Conservation (phyloP, 2,888 invertebrate species). For the Caenorhabditis doughertyi region DNA sequence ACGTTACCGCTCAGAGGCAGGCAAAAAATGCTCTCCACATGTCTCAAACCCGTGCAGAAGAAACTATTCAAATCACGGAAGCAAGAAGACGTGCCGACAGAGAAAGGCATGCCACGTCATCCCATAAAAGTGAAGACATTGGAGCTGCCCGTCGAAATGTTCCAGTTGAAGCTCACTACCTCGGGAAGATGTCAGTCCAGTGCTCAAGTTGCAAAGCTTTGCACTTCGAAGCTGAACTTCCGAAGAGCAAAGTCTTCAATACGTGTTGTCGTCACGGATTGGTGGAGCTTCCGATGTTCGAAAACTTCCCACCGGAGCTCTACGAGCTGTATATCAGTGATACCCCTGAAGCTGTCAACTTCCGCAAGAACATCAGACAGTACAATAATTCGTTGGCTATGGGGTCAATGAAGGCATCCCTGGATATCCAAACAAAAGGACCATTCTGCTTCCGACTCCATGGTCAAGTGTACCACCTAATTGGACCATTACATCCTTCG, state of each 20-base stretch:
- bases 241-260: background rate
- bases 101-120: background rate
- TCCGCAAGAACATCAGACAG: constrained; percentile 12
- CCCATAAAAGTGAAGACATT: background rate
- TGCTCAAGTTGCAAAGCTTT: constrained; percentile 71
- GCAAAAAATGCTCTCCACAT: background rate
- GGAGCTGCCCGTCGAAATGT: background rate
- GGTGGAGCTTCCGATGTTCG: background rate
- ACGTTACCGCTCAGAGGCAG: background rate
- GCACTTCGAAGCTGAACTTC: constrained; percentile 74
- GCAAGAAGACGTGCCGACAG: background rate
- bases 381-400: constrained; percentile 32
- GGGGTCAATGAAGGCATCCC: background rate
- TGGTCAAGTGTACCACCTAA: constrained; percentile 11
- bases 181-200: background rate
- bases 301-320: constrained; percentile 1
- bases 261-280: constrained; percentile 6
- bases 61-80: background rate
- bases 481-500: constrained; percentile 11
- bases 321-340: background rate
- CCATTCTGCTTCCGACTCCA: constrained; percentile 8
- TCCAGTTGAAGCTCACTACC: background rate
- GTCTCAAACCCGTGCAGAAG: background rate
- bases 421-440: background rate
- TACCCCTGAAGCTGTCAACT: no score